A percentile compares a stretch with the other conserved stretches of the same genome.
These are phyloP conservation scores for Chrysolina americana DNA, from an alignment of 2,888 invertebrate genomes.

Conservation along the genomic window DNA sequence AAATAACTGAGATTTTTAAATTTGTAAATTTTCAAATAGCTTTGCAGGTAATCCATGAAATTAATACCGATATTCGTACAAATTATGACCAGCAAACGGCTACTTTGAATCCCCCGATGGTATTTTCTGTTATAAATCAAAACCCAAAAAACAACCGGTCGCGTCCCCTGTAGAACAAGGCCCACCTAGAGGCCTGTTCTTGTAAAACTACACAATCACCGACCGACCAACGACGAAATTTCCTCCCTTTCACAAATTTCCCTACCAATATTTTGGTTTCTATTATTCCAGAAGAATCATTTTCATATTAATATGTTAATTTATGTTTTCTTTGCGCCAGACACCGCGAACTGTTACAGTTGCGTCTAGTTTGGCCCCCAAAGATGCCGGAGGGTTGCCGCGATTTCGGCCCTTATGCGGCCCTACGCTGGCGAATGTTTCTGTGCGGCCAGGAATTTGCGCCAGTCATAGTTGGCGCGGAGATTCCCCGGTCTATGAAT, in stretches of 20 bases:
- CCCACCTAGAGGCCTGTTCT: constrained; percentile 29
- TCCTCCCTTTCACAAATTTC: constrained; percentile 35
- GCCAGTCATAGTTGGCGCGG: neutral
- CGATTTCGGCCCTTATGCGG: neutral
- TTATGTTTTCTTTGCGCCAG: constrained; percentile 45
- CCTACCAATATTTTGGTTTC: constrained; percentile 49
- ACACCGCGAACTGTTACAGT: constrained; percentile 25
- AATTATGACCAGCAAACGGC: neutral
- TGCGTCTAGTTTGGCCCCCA: constrained; percentile 35
- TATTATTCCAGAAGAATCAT: constrained; percentile 53
- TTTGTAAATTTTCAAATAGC: too few relatives aligned
- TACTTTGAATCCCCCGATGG: neutral
- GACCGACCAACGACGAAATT: constrained; percentile 41
- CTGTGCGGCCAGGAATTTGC: neutral
- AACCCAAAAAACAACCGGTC: constrained; percentile 19
- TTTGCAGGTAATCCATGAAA: neutral
- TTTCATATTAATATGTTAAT: constrained; percentile 61
- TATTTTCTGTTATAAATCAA: constrained; percentile 25
- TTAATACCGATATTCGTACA: neutral
- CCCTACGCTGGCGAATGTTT: neutral
- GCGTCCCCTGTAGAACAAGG: constrained; percentile 25
- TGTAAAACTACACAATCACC: constrained; percentile 39
- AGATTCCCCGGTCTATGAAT: constrained; percentile 49
- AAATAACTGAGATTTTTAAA: too few relatives aligned
- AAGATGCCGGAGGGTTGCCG: neutral